phyloP scores from a whole-genome alignment of 2,797 vertebrate species.

The Pampus argenteus region DNA sequence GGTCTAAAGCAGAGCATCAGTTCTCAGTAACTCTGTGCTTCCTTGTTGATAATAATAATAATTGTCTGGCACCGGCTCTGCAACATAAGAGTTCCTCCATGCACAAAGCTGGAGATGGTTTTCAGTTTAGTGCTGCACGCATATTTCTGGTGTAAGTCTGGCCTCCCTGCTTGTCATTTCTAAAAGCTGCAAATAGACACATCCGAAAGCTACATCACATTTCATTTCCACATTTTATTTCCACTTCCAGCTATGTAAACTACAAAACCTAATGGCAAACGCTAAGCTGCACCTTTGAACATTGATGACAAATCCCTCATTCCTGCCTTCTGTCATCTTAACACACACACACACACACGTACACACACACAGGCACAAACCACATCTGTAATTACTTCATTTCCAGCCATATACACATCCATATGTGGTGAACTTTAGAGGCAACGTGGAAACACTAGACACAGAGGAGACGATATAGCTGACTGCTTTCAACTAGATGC shows the following conservation, averaged over 20 bases:
- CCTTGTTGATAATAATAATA: too few relatives aligned
- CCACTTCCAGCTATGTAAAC: slow-evolving; percentile 1
- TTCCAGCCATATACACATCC: slow-evolving; percentile 13
- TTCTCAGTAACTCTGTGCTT: too few relatives aligned
- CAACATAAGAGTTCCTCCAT: too few relatives aligned
- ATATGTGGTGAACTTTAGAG: slow-evolving; percentile 4
- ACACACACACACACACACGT: not conserved
- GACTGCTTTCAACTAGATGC: slow-evolving; percentile 37
- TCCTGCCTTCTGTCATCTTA: not conserved
- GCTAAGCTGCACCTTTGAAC: not conserved
- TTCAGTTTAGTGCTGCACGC: too few relatives aligned
- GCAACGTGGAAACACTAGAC: slow-evolving; percentile 1
- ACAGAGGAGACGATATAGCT: not conserved
- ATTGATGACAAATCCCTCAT: slow-evolving; percentile 3
- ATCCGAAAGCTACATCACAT: not conserved
- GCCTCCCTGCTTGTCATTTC: not conserved
- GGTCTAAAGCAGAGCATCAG: too few relatives aligned
- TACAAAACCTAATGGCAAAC: not conserved
- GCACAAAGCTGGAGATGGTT: too few relatives aligned
- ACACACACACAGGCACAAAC: too few relatives aligned
- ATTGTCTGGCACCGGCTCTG: too few relatives aligned
- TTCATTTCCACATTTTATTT: slow-evolving; percentile 1
- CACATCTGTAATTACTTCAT: slow-evolving; percentile 10
- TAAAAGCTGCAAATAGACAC: not conserved
- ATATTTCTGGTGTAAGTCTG: not conserved